Base-by-base conservation (phyloP, 2,888 invertebrate species). In the Pseudococcus longispinus region DNA sequence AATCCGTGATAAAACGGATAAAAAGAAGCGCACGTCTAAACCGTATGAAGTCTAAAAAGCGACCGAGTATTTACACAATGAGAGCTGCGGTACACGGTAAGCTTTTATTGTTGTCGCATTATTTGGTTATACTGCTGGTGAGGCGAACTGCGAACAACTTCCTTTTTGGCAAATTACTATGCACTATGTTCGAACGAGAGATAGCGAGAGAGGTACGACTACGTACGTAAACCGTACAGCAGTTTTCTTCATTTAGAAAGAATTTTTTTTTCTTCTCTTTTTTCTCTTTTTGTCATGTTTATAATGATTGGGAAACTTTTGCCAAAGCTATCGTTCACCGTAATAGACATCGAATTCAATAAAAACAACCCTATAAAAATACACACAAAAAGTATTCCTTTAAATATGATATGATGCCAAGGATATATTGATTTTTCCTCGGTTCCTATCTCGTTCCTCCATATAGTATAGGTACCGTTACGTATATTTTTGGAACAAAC, bases 21-120 rank as follows among this genome's bases (percentile, higher is more conserved):
- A 65, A 65, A 65, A 65, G 37, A 37, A 37, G 37, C 37, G 65
- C 65, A 65, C 65, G 65, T 65, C 26, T 65, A 5, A 26, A 65
- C 11, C 26, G 26, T 26, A 65, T 65, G 65, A 26, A 65, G 20
- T 26, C 65, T 65, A 65, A 65, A 65, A 65, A 65, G 65, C 65
- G 51, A n/a, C 51, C 51, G 26, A 65, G 65, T 65, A 65, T 65
- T 65, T 65, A 26, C 26, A 65, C 65, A 65, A 65, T 51, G 51
- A 26, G 65, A 26, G 65, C 65, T 65, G 65, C 65, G 65, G 65
- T 65, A 65, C 15, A 65, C 65, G 65, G 23, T 26, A 11, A 51
- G 65, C 65, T 65, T 65, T 65, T 65, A 65, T 65, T 65, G 65
- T 65, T 65, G 65, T 65, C 65, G 65, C 65, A 65, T 65, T 65